Base-by-base conservation (phyloP, 2,888 invertebrate species). In the Ichneumoninae sp. region DNA sequence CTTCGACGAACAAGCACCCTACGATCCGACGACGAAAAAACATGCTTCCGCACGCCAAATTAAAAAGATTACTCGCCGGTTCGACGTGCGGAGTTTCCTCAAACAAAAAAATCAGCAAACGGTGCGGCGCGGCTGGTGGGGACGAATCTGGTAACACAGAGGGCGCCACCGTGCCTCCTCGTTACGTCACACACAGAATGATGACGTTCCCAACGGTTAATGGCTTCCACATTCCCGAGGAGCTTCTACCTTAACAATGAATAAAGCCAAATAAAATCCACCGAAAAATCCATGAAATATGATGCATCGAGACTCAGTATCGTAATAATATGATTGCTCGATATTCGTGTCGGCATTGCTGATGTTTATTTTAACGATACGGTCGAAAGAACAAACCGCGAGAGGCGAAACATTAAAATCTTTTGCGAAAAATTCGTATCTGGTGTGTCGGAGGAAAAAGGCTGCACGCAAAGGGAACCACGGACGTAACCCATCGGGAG, bases 261-360 rank as follows among this genome's bases (percentile, higher is more conserved):
- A 78, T 88, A 90, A 88, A 89, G 89, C 89, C 86, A 88, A 89
- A 89, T 90, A 87, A 88, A 89, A 91, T 92, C 90, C 95, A 95
- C 94, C 95, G 95, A 94, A 95, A 94, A 95, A 95, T 94, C 94
- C 93, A 95, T 95, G 95, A 95, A 94, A 94, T 92, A 95, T 95
- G 95, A 95, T 94, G 95, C 94, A 94, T 95, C 95, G 94, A 95
- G 95, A 94, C 94, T 94, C 91, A 95, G 94, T 95, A 94, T 93
- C 94, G 94, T 95, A 94, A 94, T 94, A 95, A 95, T 95, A 95
- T 94, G 94, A 94, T 92, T 94, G 92, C 91, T 87, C 89, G 88
- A 90, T 86, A 77, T 85, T 87, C 87, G 79, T 78, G 87, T 85
- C 82, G 86, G 66, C 81, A 78, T 77, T 82, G 79, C 66, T 78